phyloP scores from a whole-genome alignment of 2,797 vertebrate species.

The Alcedo atthis region DNA sequence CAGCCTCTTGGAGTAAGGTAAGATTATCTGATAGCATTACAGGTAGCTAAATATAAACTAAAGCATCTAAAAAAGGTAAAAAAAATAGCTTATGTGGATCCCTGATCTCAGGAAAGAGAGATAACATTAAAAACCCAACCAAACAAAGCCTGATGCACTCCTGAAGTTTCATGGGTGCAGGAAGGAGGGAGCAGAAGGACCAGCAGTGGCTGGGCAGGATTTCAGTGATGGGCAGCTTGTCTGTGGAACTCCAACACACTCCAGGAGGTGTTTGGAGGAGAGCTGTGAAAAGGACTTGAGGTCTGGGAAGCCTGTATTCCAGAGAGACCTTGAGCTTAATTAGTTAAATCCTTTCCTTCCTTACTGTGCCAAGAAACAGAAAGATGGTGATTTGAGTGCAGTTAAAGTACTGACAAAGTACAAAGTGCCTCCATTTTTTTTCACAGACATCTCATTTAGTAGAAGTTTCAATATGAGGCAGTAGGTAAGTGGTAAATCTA shows the following conservation, averaged over 20 bases:
- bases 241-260: background rate
- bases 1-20: background rate
- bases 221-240: background rate
- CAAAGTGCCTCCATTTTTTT: background rate
- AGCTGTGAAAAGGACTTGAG: background rate
- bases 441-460: background rate
- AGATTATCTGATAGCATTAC: background rate
- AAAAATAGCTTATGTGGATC: background rate
- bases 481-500: background rate
- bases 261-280: background rate
- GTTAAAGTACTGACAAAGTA: background rate
- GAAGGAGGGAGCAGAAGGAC: background rate
- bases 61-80: background rate
- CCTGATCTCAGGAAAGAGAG: background rate
- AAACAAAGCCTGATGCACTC: background rate
- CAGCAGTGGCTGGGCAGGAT: background rate
- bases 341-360: slow-evolving; percentile 16
- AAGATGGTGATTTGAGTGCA: background rate
- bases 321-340: background rate
- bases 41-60: background rate
- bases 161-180: background rate
- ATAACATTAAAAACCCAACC: background rate
- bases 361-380: background rate
- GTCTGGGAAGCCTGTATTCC: background rate
- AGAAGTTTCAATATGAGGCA: background rate